Percentiles rank a stretch among this genome's conserved stretches.
These are phyloP conservation scores for Cryptocheilus praepositus DNA, from an alignment of 2,888 invertebrate genomes.

Conservation along the genomic window DNA sequence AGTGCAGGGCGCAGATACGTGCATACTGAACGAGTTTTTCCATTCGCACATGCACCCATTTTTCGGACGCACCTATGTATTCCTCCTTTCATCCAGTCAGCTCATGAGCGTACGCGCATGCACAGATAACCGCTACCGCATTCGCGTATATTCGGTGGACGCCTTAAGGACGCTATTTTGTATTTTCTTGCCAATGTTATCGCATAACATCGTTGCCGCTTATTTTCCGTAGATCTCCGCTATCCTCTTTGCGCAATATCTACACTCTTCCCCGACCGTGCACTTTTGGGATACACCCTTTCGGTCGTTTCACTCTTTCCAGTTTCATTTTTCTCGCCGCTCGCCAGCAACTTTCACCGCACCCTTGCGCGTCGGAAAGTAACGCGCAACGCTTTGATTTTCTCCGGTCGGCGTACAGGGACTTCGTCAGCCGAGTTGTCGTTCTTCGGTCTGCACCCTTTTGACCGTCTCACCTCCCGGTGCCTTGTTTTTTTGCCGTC, in stretches of 20 bases:
- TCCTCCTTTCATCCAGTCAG: no score
- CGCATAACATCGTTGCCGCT: neutral
- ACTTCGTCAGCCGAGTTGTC: neutral
- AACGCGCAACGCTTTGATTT: neutral
- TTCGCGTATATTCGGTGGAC: no score
- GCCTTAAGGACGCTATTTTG: no score
- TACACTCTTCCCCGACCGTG: neutral
- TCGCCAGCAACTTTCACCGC: no score
- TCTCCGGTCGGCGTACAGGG: neutral
- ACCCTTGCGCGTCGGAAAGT: neutral
- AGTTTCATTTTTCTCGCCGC: no score
- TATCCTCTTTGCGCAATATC: constrained; percentile 11
- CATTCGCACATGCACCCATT: no score
- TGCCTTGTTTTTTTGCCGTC: constrained; percentile 38
- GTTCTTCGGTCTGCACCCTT: constrained; percentile 7
- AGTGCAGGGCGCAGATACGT: no score
- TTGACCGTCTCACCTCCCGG: constrained; percentile 23
- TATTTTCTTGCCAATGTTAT: no score
- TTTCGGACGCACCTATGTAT: no score
- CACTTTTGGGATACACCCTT: neutral
- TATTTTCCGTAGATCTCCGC: constrained; percentile 27
- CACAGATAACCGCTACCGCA: no score
- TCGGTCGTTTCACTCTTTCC: neutral
- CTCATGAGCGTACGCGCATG: no score
- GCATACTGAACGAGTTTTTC: no score